Evolutionary conservation across 2,888 invertebrate genomes (phyloP).

Genomic region (Cephus nigrinus): DNA sequence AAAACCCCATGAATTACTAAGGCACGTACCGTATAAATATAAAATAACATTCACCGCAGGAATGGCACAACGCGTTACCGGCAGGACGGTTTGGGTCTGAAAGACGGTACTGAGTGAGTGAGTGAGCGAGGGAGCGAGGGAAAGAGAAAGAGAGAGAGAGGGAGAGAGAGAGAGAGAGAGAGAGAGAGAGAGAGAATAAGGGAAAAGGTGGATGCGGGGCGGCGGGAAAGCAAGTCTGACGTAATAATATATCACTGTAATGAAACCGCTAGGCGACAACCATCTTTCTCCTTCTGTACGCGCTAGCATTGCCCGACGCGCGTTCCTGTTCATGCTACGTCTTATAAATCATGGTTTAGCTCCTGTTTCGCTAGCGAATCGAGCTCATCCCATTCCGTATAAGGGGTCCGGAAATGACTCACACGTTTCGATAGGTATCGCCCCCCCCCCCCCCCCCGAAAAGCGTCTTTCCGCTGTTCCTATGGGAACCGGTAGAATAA

Average conservation of each 20-base stretch:
- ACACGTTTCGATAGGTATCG: not conserved
- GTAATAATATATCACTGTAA: conserved; percentile 57
- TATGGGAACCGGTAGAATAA: not conserved
- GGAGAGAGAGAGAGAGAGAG: rapidly evolving
- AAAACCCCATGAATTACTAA: conserved; percentile 49
- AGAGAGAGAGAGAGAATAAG: conserved; percentile 19
- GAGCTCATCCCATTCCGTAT: conserved; percentile 1
- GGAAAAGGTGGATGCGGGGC: not conserved
- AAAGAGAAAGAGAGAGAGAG: conserved; percentile 6
- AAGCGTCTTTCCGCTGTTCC: not conserved
- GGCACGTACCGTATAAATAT: conserved; percentile 42
- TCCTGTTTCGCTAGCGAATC: conserved; percentile 31
- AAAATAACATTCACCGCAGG: conserved; percentile 39
- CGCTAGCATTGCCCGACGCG: conserved; percentile 24
- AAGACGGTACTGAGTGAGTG: not conserved
- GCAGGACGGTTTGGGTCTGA: not conserved
- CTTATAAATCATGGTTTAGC: conserved; percentile 53
- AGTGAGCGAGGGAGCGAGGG: not conserved
- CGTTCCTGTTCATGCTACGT: conserved; percentile 37
- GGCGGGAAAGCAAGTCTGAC: conserved; percentile 35
- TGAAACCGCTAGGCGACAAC: conserved; percentile 47
- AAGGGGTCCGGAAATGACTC: not conserved
- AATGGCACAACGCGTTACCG: conserved; percentile 12
- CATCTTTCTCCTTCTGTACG: conserved; percentile 17
- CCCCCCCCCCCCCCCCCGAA: not conserved